Evolutionary conservation across 2,113 vertebrate species (phyloP).

Genomic region (Cynocephalus volans): DNA sequence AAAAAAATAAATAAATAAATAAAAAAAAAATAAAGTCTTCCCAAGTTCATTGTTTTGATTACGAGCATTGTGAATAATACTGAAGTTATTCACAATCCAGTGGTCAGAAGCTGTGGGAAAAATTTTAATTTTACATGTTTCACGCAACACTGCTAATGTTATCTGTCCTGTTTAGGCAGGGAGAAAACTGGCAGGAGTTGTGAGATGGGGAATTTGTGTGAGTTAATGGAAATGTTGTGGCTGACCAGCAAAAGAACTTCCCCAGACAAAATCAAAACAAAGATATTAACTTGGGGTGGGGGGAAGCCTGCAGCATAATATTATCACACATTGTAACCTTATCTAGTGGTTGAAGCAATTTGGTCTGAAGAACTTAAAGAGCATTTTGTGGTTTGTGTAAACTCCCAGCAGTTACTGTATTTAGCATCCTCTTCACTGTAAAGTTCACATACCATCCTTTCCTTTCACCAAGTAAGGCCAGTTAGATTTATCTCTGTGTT

Average conservation of each 20-base stretch:
- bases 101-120: constrained; percentile 60
- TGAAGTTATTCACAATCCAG: neutral
- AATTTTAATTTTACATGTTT: constrained; percentile 75
- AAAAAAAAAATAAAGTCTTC: constrained; percentile 52
- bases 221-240: constrained; percentile 82
- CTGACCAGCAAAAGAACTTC: constrained; percentile 81
- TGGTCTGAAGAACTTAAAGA: constrained; percentile 75
- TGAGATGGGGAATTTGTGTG: constrained; percentile 53
- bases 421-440: neutral
- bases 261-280: constrained; percentile 81
- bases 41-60: constrained; percentile 67
- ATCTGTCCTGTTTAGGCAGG: constrained; percentile 71
- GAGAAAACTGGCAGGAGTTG: constrained; percentile 58
- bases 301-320: constrained; percentile 54
- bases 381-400: constrained; percentile 64
- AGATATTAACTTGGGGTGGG: constrained; percentile 74
- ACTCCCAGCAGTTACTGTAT: constrained; percentile 53
- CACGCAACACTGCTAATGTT: constrained; percentile 75
- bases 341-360: constrained; percentile 67
- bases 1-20: no score
- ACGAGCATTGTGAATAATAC: constrained; percentile 66
- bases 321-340: constrained; percentile 70
- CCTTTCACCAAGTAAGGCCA: neutral
- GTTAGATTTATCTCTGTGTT: neutral
- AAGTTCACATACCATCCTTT: neutral